phyloP scores from a whole-genome alignment of 2,113 vertebrate species.

The Puffinus mauretanicus region DNA sequence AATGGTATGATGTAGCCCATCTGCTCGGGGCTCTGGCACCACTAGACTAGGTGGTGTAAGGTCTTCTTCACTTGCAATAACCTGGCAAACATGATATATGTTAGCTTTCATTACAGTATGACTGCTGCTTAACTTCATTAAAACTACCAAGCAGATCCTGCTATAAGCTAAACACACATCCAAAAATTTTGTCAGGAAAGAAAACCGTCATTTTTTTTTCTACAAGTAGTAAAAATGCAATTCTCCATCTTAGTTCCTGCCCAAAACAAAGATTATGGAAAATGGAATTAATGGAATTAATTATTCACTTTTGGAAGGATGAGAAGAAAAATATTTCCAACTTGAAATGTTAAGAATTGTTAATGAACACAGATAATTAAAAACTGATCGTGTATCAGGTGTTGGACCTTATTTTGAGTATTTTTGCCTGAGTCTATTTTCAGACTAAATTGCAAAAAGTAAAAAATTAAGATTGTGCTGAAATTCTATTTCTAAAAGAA shows the following conservation, averaged over 20 bases:
- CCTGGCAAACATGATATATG: slow-evolving; percentile 60
- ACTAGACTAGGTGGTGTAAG: slow-evolving; percentile 29
- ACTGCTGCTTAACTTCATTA: neutral
- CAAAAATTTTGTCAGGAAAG: neutral
- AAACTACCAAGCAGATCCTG: neutral
- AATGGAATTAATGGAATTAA: neutral
- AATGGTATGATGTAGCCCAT: slow-evolving; percentile 70
- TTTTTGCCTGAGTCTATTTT: neutral
- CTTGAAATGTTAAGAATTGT: neutral
- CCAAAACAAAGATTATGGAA: neutral
- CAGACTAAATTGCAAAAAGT: neutral
- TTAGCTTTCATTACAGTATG: neutral
- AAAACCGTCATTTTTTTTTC: neutral
- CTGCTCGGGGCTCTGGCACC: slow-evolving; percentile 2
- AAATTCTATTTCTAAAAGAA: neutral
- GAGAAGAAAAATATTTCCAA: neutral
- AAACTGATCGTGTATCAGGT: neutral
- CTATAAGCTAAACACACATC: neutral
- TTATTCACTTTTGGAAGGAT: neutral
- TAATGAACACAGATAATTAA: neutral
- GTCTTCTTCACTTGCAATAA: slow-evolving; percentile 78
- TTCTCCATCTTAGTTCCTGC: neutral
- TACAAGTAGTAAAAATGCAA: neutral
- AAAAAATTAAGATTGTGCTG: neutral
- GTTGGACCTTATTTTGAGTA: neutral